Percentiles rank a stretch among this genome's conserved stretches.
phyloP scores from a whole-genome alignment of 1,140 invertebrate genomes.

The Ruditapes philippinarum region DNA sequence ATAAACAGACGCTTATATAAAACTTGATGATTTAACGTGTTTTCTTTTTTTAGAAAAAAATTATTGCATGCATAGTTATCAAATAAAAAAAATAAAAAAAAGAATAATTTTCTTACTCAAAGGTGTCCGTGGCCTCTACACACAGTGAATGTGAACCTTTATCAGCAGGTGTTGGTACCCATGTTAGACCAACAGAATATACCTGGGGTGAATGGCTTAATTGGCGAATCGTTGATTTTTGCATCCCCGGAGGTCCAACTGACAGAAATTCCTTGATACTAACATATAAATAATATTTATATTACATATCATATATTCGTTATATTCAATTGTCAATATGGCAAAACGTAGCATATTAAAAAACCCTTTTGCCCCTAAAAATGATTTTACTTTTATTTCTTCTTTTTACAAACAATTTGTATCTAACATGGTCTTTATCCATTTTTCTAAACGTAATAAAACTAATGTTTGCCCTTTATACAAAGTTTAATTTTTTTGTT shows the following conservation, averaged over 20 bases:
- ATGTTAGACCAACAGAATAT: slow-evolving; percentile 6
- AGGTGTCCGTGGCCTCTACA: slow-evolving; percentile 29
- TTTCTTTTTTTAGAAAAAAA: background rate
- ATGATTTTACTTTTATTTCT: too few relatives aligned
- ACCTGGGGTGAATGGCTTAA: background rate
- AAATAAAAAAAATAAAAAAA: background rate
- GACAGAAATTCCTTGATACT: slow-evolving; percentile 2
- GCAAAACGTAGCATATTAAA: too few relatives aligned
- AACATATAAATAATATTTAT: background rate
- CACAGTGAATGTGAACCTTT: slow-evolving; percentile 23
- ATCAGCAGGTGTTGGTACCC: background rate
- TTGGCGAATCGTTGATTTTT: background rate
- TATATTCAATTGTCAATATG: too few relatives aligned
- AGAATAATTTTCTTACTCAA: background rate
- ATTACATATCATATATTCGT: too few relatives aligned
- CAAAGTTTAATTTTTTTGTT: too few relatives aligned
- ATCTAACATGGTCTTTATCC: too few relatives aligned
- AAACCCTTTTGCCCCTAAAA: too few relatives aligned
- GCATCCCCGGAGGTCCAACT: background rate
- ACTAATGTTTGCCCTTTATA: too few relatives aligned
- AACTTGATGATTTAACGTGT: background rate
- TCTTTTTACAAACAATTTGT: too few relatives aligned
- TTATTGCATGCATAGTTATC: too few relatives aligned
- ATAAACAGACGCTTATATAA: background rate
- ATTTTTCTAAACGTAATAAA: too few relatives aligned